Conservation (phyloP, 2,888 invertebrate species). For the Diaperis boleti region DNA sequence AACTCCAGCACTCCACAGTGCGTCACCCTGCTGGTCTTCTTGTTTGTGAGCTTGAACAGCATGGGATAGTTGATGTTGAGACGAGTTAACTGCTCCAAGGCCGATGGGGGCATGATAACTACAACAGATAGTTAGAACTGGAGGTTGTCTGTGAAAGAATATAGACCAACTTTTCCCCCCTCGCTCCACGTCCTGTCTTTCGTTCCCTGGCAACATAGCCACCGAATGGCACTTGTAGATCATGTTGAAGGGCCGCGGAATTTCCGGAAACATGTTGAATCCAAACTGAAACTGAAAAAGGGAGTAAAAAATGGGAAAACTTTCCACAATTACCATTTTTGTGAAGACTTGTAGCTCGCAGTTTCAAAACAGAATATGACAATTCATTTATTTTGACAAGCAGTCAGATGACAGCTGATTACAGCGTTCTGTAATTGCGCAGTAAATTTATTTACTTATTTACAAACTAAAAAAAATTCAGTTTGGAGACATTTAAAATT, state of each 20-base stretch:
- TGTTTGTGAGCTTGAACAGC: slow-evolving; percentile 95
- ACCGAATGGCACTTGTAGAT: slow-evolving; percentile 94
- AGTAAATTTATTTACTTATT: too few species aligned
- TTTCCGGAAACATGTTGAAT: slow-evolving; percentile 90
- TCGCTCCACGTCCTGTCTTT: slow-evolving; percentile 92
- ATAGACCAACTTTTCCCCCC: slow-evolving; percentile 90
- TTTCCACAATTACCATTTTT: slow-evolving; percentile 31
- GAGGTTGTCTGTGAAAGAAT: neutral
- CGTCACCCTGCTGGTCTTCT: slow-evolving; percentile 84
- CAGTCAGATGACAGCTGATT: slow-evolving; percentile 10
- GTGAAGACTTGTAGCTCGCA: neutral
- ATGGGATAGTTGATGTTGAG: slow-evolving; percentile 98
- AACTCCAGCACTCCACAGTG: slow-evolving; percentile 98
- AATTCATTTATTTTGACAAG: slow-evolving; percentile 20
- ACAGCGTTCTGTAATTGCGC: slow-evolving; percentile 8
- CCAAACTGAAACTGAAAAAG: slow-evolving; percentile 79
- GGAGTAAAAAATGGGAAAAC: neutral
- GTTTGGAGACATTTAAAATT: too few species aligned
- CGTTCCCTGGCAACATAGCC: slow-evolving; percentile 94
- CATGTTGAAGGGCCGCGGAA: slow-evolving; percentile 83
- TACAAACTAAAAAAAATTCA: neutral
- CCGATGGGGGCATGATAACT: slow-evolving; percentile 99
- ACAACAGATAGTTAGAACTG: slow-evolving; percentile 61
- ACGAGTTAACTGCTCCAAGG: slow-evolving; percentile 90
- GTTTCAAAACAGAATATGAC: neutral